phyloP scores from a whole-genome alignment of 2,113 vertebrate genomes.

The Empidonax traillii region DNA sequence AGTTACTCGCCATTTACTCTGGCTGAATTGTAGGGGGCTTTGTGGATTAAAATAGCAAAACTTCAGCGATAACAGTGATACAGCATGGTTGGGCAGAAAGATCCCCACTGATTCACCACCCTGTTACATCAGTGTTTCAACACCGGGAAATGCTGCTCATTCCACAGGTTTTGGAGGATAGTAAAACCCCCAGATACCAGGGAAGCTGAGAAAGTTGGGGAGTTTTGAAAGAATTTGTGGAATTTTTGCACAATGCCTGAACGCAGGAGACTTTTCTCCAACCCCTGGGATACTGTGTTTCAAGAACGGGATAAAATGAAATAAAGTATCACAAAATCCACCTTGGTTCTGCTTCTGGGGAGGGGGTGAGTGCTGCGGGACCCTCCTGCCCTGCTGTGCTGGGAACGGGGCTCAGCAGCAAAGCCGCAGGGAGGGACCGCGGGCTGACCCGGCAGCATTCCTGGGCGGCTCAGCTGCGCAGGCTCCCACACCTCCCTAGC shows the following conservation, averaged over 20 bases:
- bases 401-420: not conserved
- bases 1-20: not conserved
- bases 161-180: not conserved
- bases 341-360: not conserved
- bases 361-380: not conserved
- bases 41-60: not conserved
- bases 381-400: rapidly evolving
- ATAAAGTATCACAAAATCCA: not conserved
- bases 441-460: not conserved
- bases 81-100: not conserved
- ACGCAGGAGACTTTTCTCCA: rapidly evolving
- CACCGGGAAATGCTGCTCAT: slow-evolving; percentile 34
- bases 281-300: not conserved
- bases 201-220: not conserved
- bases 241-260: not conserved
- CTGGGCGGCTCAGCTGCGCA: rapidly evolving
- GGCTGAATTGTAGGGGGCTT: not conserved
- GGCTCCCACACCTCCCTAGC: not conserved
- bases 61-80: not conserved
- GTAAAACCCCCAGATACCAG: not conserved
- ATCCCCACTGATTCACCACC: slow-evolving; percentile 1
- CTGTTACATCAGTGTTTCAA: not conserved
- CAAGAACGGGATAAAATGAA: rapidly evolving
- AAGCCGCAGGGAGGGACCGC: rapidly evolving
- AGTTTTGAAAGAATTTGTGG: not conserved